Evolutionary conservation across 2,888 invertebrate genomes (phyloP), one percentile per base, ranked within the genome.

Genomic region (Baronia brevicornis): DNA sequence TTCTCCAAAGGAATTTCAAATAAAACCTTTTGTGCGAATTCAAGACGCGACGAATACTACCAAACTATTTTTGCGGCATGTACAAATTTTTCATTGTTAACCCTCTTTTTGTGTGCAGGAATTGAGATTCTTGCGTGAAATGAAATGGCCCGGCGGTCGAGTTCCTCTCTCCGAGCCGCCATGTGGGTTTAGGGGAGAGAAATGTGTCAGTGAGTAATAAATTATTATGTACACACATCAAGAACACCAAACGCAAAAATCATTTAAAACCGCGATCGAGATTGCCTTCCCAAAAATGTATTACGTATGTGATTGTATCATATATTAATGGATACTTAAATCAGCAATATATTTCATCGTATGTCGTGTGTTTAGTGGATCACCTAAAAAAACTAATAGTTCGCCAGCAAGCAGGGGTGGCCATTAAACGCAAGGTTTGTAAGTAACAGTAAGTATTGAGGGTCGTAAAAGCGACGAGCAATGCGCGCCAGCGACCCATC

Each of bases 131-230:
- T 88, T 87, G 23, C 87, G 88, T 15, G 74, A 87, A 23, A 90
- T 96, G 48, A 87, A 90, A 42, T 97, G 96, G 96, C 86, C 93
- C 11, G 87, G 88, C 5, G 90, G 89, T 4, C 80, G 84, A 24
- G 91, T 91, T 19, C 96, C 97, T 0, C 86, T 92, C 7, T 93
- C 95, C 2, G 94, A 94, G 54, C 97, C 96, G 1, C 84, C 85
- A 12, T 97, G 97, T 69, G 97, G 97, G n/a, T 97, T 95, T 69
- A 85, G 90, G 17, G 94, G 92, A 31, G 94, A 96, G 79, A 92
- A 93, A 66, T 97, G 97, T 70, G 91, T 93, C 60, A 91, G 95
- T 95, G 86, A 90, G 92, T 91, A 51, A 27, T 42, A 34, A 36
- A 19, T 37, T 39, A 29, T 41, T 41, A 41, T 41, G 41, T 41